phyloP scores from a whole-genome alignment of 2,797 vertebrate species.

The Spinus pinus region DNA sequence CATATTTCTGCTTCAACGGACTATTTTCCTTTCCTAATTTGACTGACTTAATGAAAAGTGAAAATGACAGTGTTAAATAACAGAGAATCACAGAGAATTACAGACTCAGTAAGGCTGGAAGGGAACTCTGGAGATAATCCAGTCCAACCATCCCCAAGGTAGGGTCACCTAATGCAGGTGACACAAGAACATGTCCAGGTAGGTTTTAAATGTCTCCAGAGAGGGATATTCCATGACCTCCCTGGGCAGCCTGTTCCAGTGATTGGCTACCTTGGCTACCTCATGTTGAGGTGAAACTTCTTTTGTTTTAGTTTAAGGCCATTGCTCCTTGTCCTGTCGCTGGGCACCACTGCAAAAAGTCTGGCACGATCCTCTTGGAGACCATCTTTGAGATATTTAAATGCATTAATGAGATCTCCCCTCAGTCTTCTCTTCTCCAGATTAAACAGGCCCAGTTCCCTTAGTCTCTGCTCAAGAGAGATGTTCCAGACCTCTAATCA shows the following conservation, averaged over 20 bases:
- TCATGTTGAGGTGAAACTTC: neutral
- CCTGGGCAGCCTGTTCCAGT: neutral
- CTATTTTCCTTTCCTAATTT: neutral
- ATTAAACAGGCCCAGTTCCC: too few species aligned
- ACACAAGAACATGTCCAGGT: neutral
- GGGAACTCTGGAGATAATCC: neutral
- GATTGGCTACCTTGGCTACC: neutral
- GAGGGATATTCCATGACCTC: neutral
- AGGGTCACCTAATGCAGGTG: neutral
- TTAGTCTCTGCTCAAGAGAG: too few species aligned
- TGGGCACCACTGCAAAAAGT: neutral
- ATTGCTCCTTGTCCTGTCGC: neutral
- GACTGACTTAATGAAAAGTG: neutral
- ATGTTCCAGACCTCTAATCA: too few species aligned
- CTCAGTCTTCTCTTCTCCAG: too few species aligned
- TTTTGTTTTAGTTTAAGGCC: neutral
- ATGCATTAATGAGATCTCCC: too few species aligned
- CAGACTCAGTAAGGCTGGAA: neutral
- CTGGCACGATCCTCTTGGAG: neutral
- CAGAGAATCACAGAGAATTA: neutral
- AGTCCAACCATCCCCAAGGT: neutral
- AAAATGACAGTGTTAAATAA: neutral
- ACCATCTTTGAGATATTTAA: neutral
- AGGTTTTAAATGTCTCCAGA: neutral
- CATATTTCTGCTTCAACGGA: neutral